Conservation (phyloP, 2,888 invertebrate genomes). For the Petrolisthes cinctipes region DNA sequence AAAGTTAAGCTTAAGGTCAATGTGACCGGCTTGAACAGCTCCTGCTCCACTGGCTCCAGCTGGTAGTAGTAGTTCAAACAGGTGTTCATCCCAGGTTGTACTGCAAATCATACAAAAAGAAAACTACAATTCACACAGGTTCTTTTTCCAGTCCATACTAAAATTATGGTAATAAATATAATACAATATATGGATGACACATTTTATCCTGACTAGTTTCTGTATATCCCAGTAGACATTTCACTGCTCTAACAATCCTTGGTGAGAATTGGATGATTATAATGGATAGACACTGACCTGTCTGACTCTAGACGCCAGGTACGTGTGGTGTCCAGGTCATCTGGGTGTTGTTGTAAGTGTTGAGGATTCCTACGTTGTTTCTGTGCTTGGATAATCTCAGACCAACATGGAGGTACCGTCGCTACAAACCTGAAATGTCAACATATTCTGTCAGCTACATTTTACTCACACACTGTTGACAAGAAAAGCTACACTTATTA, state of each 20-base stretch:
- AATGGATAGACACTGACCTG: conserved; percentile 72
- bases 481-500: too few relatives aligned
- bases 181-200: neutral
- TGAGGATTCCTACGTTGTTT: conserved; percentile 90
- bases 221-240: too few relatives aligned
- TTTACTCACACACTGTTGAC: too few relatives aligned
- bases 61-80: conserved; percentile 88
- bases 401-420: conserved; percentile 93
- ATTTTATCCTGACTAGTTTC: too few relatives aligned
- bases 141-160: too few relatives aligned
- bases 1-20: conserved; percentile 62
- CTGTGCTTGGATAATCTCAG: conserved; percentile 90
- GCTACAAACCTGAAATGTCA: conserved; percentile 75
- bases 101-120: too few relatives aligned
- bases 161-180: neutral
- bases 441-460: too few relatives aligned
- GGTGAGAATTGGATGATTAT: neutral
- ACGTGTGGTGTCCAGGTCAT: conserved; percentile 81
- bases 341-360: conserved; percentile 77
- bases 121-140: too few relatives aligned
- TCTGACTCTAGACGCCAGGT: conserved; percentile 91
- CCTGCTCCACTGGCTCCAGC: conserved; percentile 51
- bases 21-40: conserved; percentile 58
- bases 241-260: neutral
- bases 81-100: conserved; percentile 91